Evolutionary conservation across 1,140 invertebrate genomes (phyloP), one percentile per base, ranked within the genome.

Genomic region (Nomia melanderi): DNA sequence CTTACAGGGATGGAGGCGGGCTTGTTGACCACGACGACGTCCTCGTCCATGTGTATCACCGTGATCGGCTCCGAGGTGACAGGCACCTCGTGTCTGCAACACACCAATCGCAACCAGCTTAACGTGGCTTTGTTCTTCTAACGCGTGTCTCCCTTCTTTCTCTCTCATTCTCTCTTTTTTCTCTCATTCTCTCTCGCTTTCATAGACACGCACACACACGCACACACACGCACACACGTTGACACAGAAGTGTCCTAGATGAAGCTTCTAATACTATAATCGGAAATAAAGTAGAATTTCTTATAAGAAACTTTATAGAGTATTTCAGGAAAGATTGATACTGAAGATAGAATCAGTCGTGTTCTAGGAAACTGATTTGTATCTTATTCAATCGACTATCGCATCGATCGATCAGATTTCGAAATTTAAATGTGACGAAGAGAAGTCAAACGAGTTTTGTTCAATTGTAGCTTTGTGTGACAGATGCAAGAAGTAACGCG

Each of bases 11-110:
- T 98, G 92, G 98, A 99, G 90, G 98, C 96, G 88, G 99, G 99
- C 95, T 99, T 99, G 95, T 99, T 98, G 91, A 99, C 97, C 91
- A 99, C 99, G 92, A 99, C 95, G 93, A 99, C 95, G 94, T 99
- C 97, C 93, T 99, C 97, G 94, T 98, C 97, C 94, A 99, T 97
- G 94, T 97, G 96, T 91, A 99, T 96, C 93, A 99, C 96, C 92
- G 97, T 96, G 93, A 99, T 97, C 90, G 96, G 96, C 93, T 97
- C 95, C 92, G 96, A 96, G 92, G 97, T 96, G 92, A 99, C 98
- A 90, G 98, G 98, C 93, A 98, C 97, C 95, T 99, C 98, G 95
- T 99, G 98, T 96, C 98, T 98, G 95, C 88, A 96, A 96, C 91
- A 93, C 90, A 92, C 89, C 88, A 92, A 92, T 91, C 89, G 90